phyloP scores from a whole-genome alignment of 2,113 vertebrate species.

The Butorides virescens region DNA sequence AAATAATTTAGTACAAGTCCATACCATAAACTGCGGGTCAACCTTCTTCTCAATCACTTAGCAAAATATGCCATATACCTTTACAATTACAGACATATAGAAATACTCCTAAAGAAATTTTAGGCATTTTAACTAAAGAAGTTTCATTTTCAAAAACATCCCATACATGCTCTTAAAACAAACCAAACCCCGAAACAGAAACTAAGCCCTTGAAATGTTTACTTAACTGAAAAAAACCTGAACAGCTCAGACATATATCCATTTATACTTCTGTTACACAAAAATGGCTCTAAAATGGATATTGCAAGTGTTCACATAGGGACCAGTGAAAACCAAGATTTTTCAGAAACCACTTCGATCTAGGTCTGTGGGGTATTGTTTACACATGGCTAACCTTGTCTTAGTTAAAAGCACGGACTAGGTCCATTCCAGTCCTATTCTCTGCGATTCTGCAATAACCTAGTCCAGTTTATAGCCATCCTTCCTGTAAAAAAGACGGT shows the following conservation, averaged over 20 bases:
- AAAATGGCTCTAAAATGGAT: not conserved
- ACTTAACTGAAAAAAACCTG: not conserved
- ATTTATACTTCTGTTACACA: not conserved
- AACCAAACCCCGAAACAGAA: not conserved
- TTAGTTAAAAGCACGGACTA: not conserved
- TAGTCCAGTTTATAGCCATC: not conserved
- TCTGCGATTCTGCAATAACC: not conserved
- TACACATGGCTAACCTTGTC: not conserved
- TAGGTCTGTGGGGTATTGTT: not conserved
- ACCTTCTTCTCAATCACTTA: not conserved
- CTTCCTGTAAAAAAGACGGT: not conserved
- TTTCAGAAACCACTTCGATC: not conserved
- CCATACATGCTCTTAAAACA: not conserved
- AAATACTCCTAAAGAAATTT: not conserved
- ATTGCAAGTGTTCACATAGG: not conserved
- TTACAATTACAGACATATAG: not conserved
- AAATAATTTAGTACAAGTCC: not conserved
- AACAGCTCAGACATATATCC: not conserved
- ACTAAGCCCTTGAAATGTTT: not conserved
- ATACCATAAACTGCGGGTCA: not conserved
- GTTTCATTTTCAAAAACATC: not conserved
- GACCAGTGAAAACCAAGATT: not conserved
- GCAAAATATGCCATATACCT: not conserved
- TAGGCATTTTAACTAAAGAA: not conserved
- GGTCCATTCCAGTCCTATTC: not conserved